phyloP scores from a whole-genome alignment of 2,888 invertebrate species.

The Mycalesis mineus region DNA sequence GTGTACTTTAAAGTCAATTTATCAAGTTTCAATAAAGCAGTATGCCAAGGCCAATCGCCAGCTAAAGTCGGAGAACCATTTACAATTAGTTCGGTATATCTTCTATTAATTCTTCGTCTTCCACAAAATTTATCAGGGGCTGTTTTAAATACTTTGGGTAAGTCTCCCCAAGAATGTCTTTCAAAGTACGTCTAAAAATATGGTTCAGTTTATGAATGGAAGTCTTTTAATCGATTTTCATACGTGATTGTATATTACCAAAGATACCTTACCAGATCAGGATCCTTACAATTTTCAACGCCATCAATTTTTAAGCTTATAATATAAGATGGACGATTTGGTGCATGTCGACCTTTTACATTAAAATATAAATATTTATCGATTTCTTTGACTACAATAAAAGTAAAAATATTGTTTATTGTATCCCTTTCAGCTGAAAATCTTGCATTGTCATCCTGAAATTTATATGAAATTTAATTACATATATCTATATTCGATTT shows the following conservation, averaged over 20 bases:
- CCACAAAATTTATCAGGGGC: constrained; percentile 23
- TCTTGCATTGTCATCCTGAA: constrained; percentile 8
- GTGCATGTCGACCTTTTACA: constrained; percentile 5
- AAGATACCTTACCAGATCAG: constrained; percentile 13
- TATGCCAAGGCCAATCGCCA: constrained; percentile 65
- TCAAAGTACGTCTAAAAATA: constrained; percentile 16
- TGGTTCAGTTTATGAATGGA: too few species aligned
- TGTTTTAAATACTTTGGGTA: background rate
- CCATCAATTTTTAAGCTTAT: constrained; percentile 22
- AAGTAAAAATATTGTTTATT: constrained; percentile 16
- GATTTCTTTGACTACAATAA: constrained; percentile 7
- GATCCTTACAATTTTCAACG: constrained; percentile 16
- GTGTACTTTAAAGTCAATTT: constrained; percentile 41
- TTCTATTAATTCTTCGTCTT: constrained; percentile 28
- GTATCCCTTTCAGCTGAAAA: constrained; percentile 17
- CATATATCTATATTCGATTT: too few species aligned
- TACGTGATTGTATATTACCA: too few species aligned
- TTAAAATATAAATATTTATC: background rate
- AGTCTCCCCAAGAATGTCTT: background rate
- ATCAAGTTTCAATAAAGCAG: constrained; percentile 44
- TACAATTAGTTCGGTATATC: constrained; percentile 50
- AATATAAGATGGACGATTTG: constrained; percentile 19
- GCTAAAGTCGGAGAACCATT: constrained; percentile 45
- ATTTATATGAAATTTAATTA: background rate
- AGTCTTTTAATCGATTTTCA: too few species aligned